Percentiles rank a stretch among this genome's conserved stretches.
These are phyloP conservation scores for Perca flavescens DNA, from an alignment of 2,113 vertebrate genomes.

Conservation along the genomic window DNA sequence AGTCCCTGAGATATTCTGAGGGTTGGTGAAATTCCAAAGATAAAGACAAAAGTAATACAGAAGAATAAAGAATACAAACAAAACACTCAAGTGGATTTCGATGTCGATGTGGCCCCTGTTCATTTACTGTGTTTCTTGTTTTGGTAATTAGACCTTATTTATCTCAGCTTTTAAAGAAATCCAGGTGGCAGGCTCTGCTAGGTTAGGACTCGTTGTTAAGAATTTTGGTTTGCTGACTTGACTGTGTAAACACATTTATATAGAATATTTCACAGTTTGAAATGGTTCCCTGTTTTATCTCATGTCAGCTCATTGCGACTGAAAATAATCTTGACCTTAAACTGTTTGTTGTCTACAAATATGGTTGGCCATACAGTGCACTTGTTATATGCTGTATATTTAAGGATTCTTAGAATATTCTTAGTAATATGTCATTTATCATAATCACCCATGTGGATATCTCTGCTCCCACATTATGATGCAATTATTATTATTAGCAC, in stretches of 20 bases:
- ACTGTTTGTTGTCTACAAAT: background rate
- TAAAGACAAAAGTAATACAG: background rate
- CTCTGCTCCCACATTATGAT: constrained; percentile 8
- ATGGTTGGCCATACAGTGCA: background rate
- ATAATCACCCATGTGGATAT: constrained; percentile 11
- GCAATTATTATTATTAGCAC: background rate
- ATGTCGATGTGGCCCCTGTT: background rate
- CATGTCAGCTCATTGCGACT: background rate
- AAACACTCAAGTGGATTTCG: background rate
- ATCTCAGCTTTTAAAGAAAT: background rate
- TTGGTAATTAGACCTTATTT: background rate
- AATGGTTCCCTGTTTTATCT: background rate
- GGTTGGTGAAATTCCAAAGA: constrained; percentile 28
- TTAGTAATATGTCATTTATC: constrained; percentile 5
- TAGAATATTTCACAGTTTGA: background rate
- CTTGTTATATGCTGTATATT: background rate
- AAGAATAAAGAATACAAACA: constrained; percentile 8
- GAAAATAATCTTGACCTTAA: background rate
- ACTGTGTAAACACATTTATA: background rate
- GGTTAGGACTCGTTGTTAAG: background rate
- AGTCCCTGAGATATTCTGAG: constrained; percentile 27
- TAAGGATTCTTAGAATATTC: background rate
- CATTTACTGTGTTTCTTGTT: background rate
- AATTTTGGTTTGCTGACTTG: background rate
- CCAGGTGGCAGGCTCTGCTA: background rate